Percentiles rank a stretch among this genome's conserved stretches.
phyloP scores from a whole-genome alignment of 2,797 vertebrate genomes.

The Nothura maculosa region DNA sequence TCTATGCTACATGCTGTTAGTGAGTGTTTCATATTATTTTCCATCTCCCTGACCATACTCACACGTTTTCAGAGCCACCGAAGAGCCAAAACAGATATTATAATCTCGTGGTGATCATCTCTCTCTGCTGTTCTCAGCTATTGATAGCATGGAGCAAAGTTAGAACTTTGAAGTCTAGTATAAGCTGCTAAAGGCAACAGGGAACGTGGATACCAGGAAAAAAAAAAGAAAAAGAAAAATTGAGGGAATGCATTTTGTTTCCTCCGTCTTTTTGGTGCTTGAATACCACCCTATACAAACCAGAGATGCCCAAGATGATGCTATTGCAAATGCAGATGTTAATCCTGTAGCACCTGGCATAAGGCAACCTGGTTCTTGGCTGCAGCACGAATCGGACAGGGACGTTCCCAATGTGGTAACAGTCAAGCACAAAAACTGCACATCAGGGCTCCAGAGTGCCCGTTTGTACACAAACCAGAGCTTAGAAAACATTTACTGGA shows the following conservation, averaged over 20 bases:
- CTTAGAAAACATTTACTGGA: neutral
- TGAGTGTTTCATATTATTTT: slow-evolving; percentile 72
- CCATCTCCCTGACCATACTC: slow-evolving; percentile 52
- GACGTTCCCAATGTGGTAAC: neutral
- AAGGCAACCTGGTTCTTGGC: neutral
- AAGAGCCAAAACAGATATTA: slow-evolving; percentile 61
- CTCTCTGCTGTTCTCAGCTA: slow-evolving; percentile 52
- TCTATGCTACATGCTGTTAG: slow-evolving; percentile 44
- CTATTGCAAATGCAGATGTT: neutral
- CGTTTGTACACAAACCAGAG: neutral
- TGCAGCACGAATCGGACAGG: neutral
- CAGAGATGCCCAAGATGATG: neutral
- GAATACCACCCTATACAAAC: neutral
- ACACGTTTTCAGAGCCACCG: slow-evolving; percentile 56
- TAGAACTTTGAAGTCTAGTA: neutral
- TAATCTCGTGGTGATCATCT: slow-evolving; percentile 11
- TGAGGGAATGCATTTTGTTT: neutral
- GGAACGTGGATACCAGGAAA: neutral
- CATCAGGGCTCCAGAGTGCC: neutral
- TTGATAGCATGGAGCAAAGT: slow-evolving; percentile 44
- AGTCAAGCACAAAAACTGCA: neutral
- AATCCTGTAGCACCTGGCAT: neutral
- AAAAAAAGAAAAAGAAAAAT: neutral
- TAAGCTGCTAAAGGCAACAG: neutral
- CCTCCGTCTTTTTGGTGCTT: neutral